A percentile compares a stretch with the other conserved stretches of the same genome.
These are phyloP conservation scores for Calcarius lapponicus DNA, from an alignment of 2,797 vertebrate genomes.

Conservation along the genomic window DNA sequence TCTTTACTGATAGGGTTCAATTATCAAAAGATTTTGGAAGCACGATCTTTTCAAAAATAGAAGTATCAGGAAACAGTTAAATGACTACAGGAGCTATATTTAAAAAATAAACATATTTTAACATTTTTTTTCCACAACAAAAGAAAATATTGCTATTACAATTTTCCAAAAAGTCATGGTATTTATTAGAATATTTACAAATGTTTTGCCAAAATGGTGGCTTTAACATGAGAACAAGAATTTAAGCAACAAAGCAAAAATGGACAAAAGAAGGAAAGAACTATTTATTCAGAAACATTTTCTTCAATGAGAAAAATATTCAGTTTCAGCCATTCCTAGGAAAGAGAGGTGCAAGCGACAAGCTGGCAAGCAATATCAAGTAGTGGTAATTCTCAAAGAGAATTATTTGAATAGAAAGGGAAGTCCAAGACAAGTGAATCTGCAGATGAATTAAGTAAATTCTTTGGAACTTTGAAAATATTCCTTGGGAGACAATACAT, in stretches of 20 bases:
- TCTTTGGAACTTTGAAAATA: neutral
- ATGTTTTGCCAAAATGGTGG: neutral
- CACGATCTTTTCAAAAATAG: neutral
- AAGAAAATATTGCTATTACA: neutral
- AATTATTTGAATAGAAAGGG: neutral
- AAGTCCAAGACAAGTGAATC: neutral
- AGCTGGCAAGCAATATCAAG: neutral
- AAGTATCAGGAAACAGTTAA: neutral
- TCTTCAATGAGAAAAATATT: neutral
- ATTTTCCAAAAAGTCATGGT: neutral
- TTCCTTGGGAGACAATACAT: neutral
- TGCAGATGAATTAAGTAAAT: neutral
- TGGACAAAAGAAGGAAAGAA: neutral
- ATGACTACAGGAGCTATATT: neutral
- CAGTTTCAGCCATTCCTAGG: neutral
- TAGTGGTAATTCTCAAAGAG: neutral
- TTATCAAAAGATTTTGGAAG: neutral
- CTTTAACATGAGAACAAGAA: neutral
- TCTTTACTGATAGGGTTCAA: neutral
- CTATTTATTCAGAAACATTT: neutral
- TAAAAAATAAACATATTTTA: neutral
- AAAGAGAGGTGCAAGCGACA: neutral
- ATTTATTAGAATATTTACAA: neutral
- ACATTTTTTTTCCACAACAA: neutral
- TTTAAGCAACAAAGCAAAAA: neutral